Evolutionary conservation across 2,113 vertebrate species (phyloP).

Genomic region (Periophthalmodon schlosseri): DNA sequence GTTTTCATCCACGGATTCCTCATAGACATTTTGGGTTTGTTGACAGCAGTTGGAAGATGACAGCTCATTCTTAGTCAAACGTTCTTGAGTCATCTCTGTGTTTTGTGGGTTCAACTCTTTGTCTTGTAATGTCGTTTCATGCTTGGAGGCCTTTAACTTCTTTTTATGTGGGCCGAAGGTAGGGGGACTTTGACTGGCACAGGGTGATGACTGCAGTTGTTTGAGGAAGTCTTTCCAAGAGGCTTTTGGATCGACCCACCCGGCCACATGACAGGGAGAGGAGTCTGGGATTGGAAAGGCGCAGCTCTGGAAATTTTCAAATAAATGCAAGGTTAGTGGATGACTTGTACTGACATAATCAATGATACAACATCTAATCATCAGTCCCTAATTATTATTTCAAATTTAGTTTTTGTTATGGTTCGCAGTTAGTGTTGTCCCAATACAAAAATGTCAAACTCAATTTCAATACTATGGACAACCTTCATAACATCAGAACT

Average conservation of each 20-base stretch:
- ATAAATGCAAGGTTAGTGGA: not conserved
- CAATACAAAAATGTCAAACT: no score
- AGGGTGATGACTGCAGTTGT: constrained; percentile 58
- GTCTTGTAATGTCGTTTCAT: not conserved
- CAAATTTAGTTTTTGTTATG: no score
- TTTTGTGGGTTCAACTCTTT: not conserved
- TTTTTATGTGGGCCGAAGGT: constrained; percentile 53
- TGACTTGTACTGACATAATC: not conserved
- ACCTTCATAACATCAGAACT: no score
- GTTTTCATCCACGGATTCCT: not conserved
- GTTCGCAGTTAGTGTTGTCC: no score
- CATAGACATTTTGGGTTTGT: not conserved
- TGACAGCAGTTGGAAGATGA: not conserved
- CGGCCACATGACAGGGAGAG: constrained; percentile 76
- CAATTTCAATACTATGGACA: no score
- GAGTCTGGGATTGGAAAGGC: constrained; percentile 12
- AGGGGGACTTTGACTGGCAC: constrained; percentile 6
- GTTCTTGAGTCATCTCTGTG: not conserved
- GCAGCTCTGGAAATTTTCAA: constrained; percentile 32
- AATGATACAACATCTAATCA: not conserved
- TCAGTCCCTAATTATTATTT: no score
- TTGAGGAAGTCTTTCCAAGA: constrained; percentile 80
- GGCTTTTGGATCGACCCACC: constrained; percentile 80
- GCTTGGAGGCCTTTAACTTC: constrained; percentile 40
- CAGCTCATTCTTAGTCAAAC: not conserved